Conservation (phyloP, 2,797 vertebrate species). For the Mareca strepera region DNA sequence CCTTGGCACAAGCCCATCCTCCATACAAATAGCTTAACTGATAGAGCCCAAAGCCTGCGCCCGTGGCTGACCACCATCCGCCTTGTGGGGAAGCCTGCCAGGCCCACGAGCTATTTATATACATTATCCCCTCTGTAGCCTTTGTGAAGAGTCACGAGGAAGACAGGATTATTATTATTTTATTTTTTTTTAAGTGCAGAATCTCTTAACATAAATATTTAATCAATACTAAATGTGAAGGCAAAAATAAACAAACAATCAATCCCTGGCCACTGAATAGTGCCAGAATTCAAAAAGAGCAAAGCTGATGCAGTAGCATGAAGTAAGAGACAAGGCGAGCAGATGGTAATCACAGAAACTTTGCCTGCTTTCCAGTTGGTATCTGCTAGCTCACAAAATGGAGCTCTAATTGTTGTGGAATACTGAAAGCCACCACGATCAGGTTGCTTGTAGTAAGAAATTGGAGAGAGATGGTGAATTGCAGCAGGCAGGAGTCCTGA, state of each 20-base stretch:
- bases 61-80: not conserved
- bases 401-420: not conserved
- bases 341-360: not conserved
- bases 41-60: not conserved
- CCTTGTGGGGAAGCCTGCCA: not conserved
- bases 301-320: not conserved
- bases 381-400: not conserved
- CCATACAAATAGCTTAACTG: not conserved
- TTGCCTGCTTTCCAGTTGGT: not conserved
- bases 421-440: not conserved
- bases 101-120: not conserved
- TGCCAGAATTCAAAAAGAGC: not conserved
- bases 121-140: rapidly evolving
- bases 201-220: not conserved
- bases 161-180: not conserved
- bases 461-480: not conserved
- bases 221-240: not conserved
- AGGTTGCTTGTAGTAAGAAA: not conserved
- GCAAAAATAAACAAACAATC: not conserved
- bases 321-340: not conserved
- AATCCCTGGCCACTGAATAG: not conserved
- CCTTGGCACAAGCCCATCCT: not conserved
- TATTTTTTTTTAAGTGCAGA: not conserved
- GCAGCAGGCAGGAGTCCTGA: not conserved
- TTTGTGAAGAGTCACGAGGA: not conserved